Percentiles rank a stretch among this genome's conserved stretches.
phyloP scores from a whole-genome alignment of 2,888 invertebrate species.

The Schrankia costaestrigalis region DNA sequence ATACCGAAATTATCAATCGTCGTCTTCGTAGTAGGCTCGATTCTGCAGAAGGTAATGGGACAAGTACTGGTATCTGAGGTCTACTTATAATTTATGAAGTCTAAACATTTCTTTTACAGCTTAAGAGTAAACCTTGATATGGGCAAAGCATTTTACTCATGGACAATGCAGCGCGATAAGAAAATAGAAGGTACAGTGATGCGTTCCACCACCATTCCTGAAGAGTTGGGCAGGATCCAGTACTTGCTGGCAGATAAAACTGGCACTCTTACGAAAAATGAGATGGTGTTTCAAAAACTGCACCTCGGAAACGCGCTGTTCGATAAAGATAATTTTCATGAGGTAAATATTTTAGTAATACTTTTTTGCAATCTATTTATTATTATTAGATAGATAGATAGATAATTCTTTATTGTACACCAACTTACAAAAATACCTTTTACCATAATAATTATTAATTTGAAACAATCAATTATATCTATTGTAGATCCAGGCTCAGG shows the following conservation, averaged over 20 bases:
- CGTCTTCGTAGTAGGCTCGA: too few relatives aligned
- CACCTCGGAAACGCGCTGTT: slow-evolving; percentile 97
- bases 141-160: slow-evolving; percentile 99
- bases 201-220: slow-evolving; percentile 98
- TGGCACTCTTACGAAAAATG: slow-evolving; percentile 98
- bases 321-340: slow-evolving; percentile 91
- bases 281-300: slow-evolving; percentile 98
- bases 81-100: neutral
- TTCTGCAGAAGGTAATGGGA: too few relatives aligned
- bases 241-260: slow-evolving; percentile 99
- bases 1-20: too few relatives aligned
- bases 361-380: neutral
- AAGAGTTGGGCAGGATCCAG: slow-evolving; percentile 97
- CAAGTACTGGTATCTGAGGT: too few relatives aligned
- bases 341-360: slow-evolving; percentile 70
- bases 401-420: too few relatives aligned
- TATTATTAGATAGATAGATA: too few relatives aligned
- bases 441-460: too few relatives aligned
- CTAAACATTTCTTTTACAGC: slow-evolving; percentile 71
- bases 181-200: slow-evolving; percentile 97
- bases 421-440: neutral
- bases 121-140: slow-evolving; percentile 98
- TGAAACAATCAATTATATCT: too few relatives aligned
- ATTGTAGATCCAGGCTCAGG: too few relatives aligned
- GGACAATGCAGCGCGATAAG: slow-evolving; percentile 96